These are phyloP conservation scores for Drosophila ochracea DNA, from an alignment of 2,888 invertebrate genomes.

Conservation along the genomic window DNA sequence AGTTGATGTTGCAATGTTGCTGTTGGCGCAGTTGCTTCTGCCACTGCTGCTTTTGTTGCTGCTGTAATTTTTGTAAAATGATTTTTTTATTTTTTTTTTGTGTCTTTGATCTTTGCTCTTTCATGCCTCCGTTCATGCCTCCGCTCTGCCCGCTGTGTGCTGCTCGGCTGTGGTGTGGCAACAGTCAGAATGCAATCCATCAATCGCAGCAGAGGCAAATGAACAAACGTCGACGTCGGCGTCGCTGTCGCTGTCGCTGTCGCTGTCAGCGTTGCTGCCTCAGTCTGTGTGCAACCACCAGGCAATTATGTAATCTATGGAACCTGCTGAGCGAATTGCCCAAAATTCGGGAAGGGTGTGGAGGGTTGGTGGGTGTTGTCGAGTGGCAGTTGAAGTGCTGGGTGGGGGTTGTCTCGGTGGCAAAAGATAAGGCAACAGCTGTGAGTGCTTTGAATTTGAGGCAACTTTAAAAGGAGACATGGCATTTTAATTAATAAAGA, in stretches of 20 bases:
- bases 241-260: constrained; percentile 1
- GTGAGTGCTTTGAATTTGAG: not conserved
- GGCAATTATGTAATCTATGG: constrained; percentile 55
- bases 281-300: constrained; percentile 47
- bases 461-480: not conserved
- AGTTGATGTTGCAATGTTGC: constrained; percentile 65
- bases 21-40: constrained; percentile 44
- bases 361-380: not conserved
- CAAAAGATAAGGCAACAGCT: constrained; percentile 16
- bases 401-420: not conserved
- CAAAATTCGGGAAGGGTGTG: constrained; percentile 3
- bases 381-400: not conserved
- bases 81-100: constrained; percentile 29
- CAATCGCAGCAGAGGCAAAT: constrained; percentile 50
- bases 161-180: constrained; percentile 47
- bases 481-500: not conserved
- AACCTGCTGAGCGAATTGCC: constrained; percentile 47
- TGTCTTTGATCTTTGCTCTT: constrained; percentile 67
- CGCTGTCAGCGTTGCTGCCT: not conserved
- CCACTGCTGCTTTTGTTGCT: constrained; percentile 24
- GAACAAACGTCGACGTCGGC: constrained; percentile 14
- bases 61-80: constrained; percentile 52
- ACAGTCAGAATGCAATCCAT: constrained; percentile 77
- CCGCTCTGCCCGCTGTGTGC: constrained; percentile 28
- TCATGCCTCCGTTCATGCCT: constrained; percentile 10